Evolutionary conservation across 2,797 vertebrate genomes (phyloP), one percentile per base, ranked within the genome.

Genomic region (Hemitrygon akajei): DNA sequence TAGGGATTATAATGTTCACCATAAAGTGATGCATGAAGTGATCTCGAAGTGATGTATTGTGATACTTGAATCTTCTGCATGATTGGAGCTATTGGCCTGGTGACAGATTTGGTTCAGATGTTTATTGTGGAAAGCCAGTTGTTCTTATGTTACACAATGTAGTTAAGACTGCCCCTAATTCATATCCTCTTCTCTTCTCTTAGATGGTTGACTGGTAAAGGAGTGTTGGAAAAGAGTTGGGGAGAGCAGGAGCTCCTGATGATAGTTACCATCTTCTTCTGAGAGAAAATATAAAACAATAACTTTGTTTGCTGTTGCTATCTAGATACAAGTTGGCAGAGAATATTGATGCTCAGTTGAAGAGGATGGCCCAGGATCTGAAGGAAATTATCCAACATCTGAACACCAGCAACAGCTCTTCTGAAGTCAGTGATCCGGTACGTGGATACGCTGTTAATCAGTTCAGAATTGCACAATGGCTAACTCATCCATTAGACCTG

Each of bases 281-380:
- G 18, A 80, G 37, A 86, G 16, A 2, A 20, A 40, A 91, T 66
- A 63, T 22, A 0, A 20, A 22, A 40, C 1, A 30, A 34, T 56
- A 20, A 92, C 22, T 40, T 47, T 73, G 11, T 91, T 92, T 37
- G 14, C 10, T 92, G 91, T 73, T 92, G 5, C 66, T 89, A 7
- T 95, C 92, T 94, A 98, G 97, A 89, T 99, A 98, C 95, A 98
- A 98, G 95, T 95, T 98, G 60, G 98, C 98, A 1, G 98, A 98
- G 95, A 98, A 98, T 92, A 98, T 99, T 34, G 98, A 99, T 91
- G 98, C 97, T 0, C 98, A 98, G 94, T 95, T 99, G 94, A 99
- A 99, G 96, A 97, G 96, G 94, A 99, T 98, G 97, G 97, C 98
- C 0, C 98, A 99, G 94, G 98, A 99, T 95, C 96, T 99, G 95